Base-by-base conservation (phyloP, 92 coral and sea anemone species). In the Hydrozoanthus gracilis region DNA sequence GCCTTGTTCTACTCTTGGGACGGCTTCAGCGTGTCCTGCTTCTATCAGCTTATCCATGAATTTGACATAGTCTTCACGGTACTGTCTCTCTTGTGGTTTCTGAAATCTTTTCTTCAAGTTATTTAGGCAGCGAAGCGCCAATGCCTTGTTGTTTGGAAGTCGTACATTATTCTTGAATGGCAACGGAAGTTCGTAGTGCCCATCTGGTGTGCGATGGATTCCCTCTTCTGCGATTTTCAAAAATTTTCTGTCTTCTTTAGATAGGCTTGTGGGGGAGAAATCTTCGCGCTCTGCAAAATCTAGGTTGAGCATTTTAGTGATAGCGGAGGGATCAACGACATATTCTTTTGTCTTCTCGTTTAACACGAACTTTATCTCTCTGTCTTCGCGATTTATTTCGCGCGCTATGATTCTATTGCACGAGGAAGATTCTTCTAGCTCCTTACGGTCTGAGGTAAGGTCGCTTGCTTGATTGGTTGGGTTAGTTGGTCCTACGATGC, bases 21-120 rank as follows among this genome's bases (percentile, higher is more conserved):
- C 72, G 55, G 14, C 71, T 82, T 86, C 92, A 0, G 93, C 91
- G 68, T 54, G 78, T 4, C 95, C 92, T 4, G 69, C 80, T 20
- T 76, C 82, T 13, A 90, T 83, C 51, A 92, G 68, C 44, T 87
- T 79, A 8, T 87, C n/a, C 88, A 92, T 84, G 35, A 84, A 83
- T 27, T 75, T 76, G n/a, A 76, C 87, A 51, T 88, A 88, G 66
- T 88, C 88, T 12, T 61, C 68, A 16, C 83, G 82, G 78, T 84
- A 84, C 49, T 50, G 50, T 67, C 46, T 71, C 45, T 54, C 56
- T 71, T 17, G 74, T 27, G 74, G 18, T 69, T 47, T 69, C 35
- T 7, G 74, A 69, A 69, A 69, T 69, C 74, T 69, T 69, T 45
- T 47, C 35, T 69, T 69, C 18, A 69, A 49, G 6, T 69, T 45